Evolutionary conservation across 2,113 vertebrate species (phyloP).

Genomic region (Nyctereutes procyonoides): DNA sequence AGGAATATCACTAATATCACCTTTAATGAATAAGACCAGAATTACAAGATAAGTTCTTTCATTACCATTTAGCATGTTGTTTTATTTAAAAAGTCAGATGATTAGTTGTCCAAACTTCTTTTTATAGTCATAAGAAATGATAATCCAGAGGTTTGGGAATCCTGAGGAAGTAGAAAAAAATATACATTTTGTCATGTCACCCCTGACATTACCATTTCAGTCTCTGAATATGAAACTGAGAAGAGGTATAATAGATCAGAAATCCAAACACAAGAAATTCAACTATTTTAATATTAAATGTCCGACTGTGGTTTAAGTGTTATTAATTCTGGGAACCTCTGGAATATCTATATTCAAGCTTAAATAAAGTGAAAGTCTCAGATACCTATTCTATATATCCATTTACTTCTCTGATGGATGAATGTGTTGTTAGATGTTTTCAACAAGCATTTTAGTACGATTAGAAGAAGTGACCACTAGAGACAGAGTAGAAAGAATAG

Average conservation of each 20-base stretch:
- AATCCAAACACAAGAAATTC: not conserved
- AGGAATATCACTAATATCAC: not conserved
- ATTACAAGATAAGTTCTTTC: not conserved
- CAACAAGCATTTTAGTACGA: not conserved
- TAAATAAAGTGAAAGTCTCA: constrained; percentile 8
- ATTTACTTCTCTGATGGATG: not conserved
- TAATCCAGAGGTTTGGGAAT: not conserved
- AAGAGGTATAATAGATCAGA: not conserved
- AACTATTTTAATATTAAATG: not conserved
- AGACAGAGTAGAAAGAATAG: not conserved
- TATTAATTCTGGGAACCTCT: not conserved
- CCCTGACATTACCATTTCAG: not conserved
- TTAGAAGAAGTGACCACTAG: not conserved
- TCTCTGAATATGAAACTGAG: not conserved
- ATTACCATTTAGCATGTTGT: not conserved
- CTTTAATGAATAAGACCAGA: not conserved
- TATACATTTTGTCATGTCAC: not conserved
- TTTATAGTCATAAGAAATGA: not conserved
- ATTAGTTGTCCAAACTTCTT: not conserved
- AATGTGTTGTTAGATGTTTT: not conserved
- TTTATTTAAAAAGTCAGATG: not conserved
- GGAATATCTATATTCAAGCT: not conserved
- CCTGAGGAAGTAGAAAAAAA: not conserved
- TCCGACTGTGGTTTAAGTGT: not conserved
- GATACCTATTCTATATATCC: not conserved